These are phyloP conservation scores for Diachasma alloeum DNA, from an alignment of 1,140 invertebrate genomes.

Conservation along the genomic window DNA sequence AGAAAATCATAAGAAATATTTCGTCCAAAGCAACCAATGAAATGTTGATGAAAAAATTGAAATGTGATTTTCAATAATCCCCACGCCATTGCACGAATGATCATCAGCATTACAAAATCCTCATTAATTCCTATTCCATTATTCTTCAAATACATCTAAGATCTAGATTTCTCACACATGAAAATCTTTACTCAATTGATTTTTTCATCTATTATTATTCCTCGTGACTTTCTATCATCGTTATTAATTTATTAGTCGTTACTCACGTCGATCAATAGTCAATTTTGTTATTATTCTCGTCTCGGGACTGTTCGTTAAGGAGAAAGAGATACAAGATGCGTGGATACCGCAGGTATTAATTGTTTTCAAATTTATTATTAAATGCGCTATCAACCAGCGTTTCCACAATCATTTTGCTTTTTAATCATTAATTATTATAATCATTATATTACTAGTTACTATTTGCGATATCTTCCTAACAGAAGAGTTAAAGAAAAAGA, in stretches of 20 bases:
- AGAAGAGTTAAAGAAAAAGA: constrained; percentile 29
- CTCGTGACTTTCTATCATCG: constrained; percentile 6
- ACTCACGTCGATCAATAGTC: constrained; percentile 27
- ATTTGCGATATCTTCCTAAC: constrained; percentile 22
- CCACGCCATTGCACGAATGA: constrained; percentile 42
- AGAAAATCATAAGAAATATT: background rate
- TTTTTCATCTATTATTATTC: background rate
- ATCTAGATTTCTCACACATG: background rate
- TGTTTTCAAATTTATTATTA: background rate
- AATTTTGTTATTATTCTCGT: constrained; percentile 27
- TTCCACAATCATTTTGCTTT: constrained; percentile 9
- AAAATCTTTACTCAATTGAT: background rate
- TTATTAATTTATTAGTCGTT: constrained; percentile 29
- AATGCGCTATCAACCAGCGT: background rate
- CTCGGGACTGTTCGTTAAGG: constrained; percentile 47
- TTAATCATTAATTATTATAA: constrained; percentile 6
- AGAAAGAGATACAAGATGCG: constrained; percentile 55
- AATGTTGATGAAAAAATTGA: background rate
- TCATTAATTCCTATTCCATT: constrained; percentile 38
- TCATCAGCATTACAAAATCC: constrained; percentile 47
- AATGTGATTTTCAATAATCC: constrained; percentile 43
- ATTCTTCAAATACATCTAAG: background rate
- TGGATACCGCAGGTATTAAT: constrained; percentile 38
- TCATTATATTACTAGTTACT: background rate
- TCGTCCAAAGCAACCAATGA: background rate